Evolutionary conservation across 2,113 vertebrate genomes (phyloP).

Genomic region (Ardeotis arabs): DNA sequence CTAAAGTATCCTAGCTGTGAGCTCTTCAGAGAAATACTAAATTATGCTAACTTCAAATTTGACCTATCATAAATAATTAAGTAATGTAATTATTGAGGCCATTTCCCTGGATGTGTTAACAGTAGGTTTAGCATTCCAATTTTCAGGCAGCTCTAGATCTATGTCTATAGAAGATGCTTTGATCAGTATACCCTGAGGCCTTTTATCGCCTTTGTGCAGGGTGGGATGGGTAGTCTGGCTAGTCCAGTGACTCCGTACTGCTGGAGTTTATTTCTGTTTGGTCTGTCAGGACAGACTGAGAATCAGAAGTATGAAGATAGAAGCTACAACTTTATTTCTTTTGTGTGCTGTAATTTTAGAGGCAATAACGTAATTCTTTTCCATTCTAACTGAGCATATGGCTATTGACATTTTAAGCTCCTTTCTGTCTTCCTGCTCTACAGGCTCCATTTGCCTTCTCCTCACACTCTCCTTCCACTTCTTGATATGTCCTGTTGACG

Average conservation of each 20-base stretch:
- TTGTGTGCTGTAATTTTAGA: not conserved
- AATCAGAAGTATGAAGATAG: not conserved
- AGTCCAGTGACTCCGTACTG: not conserved
- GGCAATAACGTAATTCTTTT: not conserved
- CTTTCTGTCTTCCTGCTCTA: not conserved
- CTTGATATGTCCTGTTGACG: not conserved
- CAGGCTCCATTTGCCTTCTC: not conserved
- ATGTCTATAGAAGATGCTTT: not conserved
- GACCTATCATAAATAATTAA: slow-evolving; percentile 19
- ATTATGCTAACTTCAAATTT: not conserved
- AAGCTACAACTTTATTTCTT: not conserved
- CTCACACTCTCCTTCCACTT: not conserved
- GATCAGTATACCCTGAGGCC: not conserved
- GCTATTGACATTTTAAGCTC: not conserved
- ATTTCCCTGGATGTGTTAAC: not conserved
- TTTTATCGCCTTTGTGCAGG: not conserved
- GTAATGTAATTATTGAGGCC: not conserved
- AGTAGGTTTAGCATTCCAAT: not conserved
- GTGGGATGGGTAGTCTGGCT: not conserved
- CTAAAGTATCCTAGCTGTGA: not conserved
- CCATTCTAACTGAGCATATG: not conserved
- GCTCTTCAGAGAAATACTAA: not conserved
- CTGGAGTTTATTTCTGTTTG: not conserved
- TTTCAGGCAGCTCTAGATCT: not conserved
- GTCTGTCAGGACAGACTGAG: not conserved